phyloP scores from a whole-genome alignment of 2,888 invertebrate genomes.

The Cremastinae sp. region DNA sequence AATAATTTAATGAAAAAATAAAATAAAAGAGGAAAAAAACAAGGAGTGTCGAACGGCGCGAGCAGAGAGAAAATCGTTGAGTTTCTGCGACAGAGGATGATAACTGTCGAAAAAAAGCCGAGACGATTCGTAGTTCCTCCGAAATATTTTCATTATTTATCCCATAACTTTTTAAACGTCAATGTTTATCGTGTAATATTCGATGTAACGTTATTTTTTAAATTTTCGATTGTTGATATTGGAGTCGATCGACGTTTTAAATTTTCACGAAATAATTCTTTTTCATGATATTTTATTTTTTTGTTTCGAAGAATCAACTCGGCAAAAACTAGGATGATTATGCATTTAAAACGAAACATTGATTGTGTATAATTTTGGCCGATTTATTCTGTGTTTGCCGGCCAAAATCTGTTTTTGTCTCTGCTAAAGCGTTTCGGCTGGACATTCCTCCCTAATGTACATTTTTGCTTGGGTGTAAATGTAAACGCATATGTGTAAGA shows the following conservation, averaged over 20 bases:
- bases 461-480: slow-evolving; percentile 54
- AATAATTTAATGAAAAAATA: slow-evolving; percentile 38
- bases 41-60: slow-evolving; percentile 42
- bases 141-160: too few relatives aligned
- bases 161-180: too few relatives aligned
- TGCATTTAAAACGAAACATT: slow-evolving; percentile 18
- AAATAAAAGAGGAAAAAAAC: slow-evolving; percentile 4
- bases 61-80: not conserved
- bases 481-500: slow-evolving; percentile 48
- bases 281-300: too few relatives aligned
- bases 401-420: slow-evolving; percentile 40
- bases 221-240: too few relatives aligned
- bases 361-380: slow-evolving; percentile 30
- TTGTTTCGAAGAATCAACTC: not conserved
- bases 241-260: too few relatives aligned
- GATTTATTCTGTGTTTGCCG: slow-evolving; percentile 37
- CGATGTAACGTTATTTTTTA: too few relatives aligned
- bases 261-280: too few relatives aligned
- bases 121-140: not conserved
- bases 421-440: slow-evolving; percentile 44
- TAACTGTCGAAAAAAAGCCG: not conserved
- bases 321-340: slow-evolving; percentile 9
- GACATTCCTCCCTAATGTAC: slow-evolving; percentile 57
- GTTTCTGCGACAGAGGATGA: not conserved
- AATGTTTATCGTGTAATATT: too few relatives aligned